Evolutionary conservation across 2,888 invertebrate species (phyloP), one percentile per base, ranked within the genome.

Genomic region (Drosophila basisetae): DNA sequence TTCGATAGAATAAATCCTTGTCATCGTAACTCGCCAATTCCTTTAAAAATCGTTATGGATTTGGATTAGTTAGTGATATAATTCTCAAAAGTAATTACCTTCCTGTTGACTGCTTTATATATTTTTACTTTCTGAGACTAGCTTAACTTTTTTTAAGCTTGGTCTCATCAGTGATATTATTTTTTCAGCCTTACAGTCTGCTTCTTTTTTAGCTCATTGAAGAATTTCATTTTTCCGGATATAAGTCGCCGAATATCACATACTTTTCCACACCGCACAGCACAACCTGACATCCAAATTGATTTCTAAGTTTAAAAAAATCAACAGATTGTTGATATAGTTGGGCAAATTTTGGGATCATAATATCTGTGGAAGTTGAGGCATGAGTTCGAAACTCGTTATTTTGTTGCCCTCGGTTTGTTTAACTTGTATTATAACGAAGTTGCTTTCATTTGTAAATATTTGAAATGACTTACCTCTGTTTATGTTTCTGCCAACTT

Each of bases 401-500:
- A 16, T 47, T 47, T 7, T 25, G 16, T 25, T 22, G 16, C 7
- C 7, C 16, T 4, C 6, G 37, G 13, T 60, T 50, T 33, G 33
- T 49, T 60, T 0, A 41, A 22, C 9, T 22, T 11, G n/a, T 39
- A 13, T n/a, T 43, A 16, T 16, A 13, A 35, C 13, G 2, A n/a
- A 43, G 25, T 43, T 33, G 3, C n/a, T 28, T 54, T 55, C 43
- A n/a, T 53, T 37, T 31, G 35, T 22, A 49, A 18, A 39, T 47
- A 13, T 33, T 47, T 47, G 41, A 28, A 41, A 53, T 59, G 53
- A 11, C 4, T 35, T 41, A 64, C 58, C 50, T 41, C 39, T 61
- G 60, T 39, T 41, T 68, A 33, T 41, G 39, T 56, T 49, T 62
- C 18, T 66, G 58, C 35, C 43, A 76, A 69, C 59, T 55, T 75